Evolutionary conservation across 2,797 vertebrate genomes (phyloP).

Genomic region (Rhynchonycteris naso): DNA sequence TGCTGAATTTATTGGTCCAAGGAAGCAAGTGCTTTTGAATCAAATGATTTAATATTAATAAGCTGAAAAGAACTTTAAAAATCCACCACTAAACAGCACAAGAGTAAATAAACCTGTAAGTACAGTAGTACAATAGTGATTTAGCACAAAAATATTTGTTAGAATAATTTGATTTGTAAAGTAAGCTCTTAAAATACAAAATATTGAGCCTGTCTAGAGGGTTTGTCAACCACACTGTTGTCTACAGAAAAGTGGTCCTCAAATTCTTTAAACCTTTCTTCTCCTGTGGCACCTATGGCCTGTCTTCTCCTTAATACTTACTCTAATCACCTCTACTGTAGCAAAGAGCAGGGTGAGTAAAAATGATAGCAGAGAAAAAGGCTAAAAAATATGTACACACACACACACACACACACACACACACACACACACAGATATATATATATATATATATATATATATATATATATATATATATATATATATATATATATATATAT

Average conservation of each 20-base stretch:
- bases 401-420: no score
- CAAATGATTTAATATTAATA: constrained; percentile 26
- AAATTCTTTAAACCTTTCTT: neutral
- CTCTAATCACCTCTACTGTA: neutral
- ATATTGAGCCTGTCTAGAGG: neutral
- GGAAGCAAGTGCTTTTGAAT: constrained; percentile 19
- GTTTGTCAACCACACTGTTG: neutral
- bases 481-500: no score
- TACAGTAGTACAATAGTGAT: neutral
- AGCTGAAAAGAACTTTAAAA: neutral
- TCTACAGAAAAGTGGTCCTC: neutral
- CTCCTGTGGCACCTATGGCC: neutral
- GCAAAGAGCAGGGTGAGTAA: neutral
- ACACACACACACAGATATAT: neutral
- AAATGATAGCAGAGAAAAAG: neutral
- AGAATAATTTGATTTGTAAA: neutral
- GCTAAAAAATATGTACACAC: neutral
- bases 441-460: no score
- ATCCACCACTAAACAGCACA: neutral
- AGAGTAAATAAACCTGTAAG: neutral
- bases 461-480: no score
- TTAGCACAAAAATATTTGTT: neutral
- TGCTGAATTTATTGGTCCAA: neutral
- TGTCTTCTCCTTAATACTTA: neutral
- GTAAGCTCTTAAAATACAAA: neutral